These are phyloP conservation scores for Actenoides lindsayi DNA, from an alignment of 2,113 vertebrate species.

Conservation along the genomic window DNA sequence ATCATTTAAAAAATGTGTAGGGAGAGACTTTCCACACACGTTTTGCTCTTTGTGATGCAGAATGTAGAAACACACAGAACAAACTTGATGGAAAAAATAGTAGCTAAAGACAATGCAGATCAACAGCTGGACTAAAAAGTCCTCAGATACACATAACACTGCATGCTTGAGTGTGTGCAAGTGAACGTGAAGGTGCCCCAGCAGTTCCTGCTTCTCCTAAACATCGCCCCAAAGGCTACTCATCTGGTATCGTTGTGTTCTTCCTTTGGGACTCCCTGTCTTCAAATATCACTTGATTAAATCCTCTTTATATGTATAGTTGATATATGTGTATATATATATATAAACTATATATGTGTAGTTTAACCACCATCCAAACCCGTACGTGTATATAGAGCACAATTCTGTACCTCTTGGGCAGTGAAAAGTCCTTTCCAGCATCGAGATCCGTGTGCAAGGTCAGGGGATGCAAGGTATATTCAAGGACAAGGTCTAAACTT, in stretches of 20 bases:
- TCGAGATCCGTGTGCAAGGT: neutral
- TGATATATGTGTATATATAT: too few species aligned
- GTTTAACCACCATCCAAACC: neutral
- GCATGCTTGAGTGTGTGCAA: neutral
- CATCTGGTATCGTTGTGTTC: neutral
- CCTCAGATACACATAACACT: neutral
- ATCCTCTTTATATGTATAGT: neutral
- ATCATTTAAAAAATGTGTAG: neutral
- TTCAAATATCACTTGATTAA: neutral
- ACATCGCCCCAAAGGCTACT: neutral
- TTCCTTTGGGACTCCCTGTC: neutral
- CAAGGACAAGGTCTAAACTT: neutral
- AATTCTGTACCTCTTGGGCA: neutral
- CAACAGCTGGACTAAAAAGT: neutral
- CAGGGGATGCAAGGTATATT: neutral
- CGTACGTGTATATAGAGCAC: neutral
- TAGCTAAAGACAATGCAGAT: neutral
- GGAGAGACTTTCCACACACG: accelerated
- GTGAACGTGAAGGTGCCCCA: neutral
- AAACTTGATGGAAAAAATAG: neutral
- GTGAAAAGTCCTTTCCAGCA: neutral
- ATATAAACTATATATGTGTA: neutral
- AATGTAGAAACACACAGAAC: neutral
- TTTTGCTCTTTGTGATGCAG: neutral
- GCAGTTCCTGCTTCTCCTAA: neutral